phyloP scores from a whole-genome alignment of 1,140 invertebrate species.

The Caligus rogercresseyi region DNA sequence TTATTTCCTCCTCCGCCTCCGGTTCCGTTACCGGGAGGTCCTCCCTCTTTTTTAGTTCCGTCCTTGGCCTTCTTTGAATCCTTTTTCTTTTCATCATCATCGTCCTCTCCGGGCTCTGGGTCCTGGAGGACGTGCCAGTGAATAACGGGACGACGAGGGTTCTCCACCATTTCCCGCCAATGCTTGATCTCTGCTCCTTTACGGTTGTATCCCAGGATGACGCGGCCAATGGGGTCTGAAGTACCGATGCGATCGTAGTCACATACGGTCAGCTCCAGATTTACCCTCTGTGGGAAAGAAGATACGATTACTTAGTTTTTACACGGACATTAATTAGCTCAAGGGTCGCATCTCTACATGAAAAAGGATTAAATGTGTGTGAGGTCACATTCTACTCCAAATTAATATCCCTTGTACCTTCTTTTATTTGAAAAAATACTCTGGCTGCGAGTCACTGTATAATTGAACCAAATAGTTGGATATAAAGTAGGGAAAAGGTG shows the following conservation, averaged over 20 bases:
- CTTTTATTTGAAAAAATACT: no score
- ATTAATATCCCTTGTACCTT: not conserved
- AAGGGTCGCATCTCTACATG: no score
- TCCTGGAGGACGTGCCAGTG: slow-evolving; percentile 55
- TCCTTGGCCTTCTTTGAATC: slow-evolving; percentile 17
- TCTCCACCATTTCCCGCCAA: slow-evolving; percentile 73
- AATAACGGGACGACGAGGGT: slow-evolving; percentile 58
- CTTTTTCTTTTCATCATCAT: slow-evolving; percentile 19
- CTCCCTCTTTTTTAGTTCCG: slow-evolving; percentile 9
- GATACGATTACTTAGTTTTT: not conserved
- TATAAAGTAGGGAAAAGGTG: no score
- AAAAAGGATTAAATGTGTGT: no score
- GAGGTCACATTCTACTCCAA: not conserved
- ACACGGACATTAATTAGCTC: not conserved
- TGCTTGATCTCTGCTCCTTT: slow-evolving; percentile 54
- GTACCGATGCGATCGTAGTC: slow-evolving; percentile 99
- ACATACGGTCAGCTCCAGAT: slow-evolving; percentile 92
- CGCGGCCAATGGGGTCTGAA: slow-evolving; percentile 95
- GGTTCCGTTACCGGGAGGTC: not conserved
- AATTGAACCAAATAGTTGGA: no score
- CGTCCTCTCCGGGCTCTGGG: slow-evolving; percentile 18
- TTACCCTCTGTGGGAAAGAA: slow-evolving; percentile 84
- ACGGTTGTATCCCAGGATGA: slow-evolving; percentile 42
- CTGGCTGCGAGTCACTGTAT: no score
- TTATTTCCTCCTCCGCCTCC: not conserved